Percentiles rank a stretch among this genome's conserved stretches.
These are phyloP conservation scores for Atlantisia rogersi DNA, from an alignment of 2,113 vertebrate species.

Conservation along the genomic window DNA sequence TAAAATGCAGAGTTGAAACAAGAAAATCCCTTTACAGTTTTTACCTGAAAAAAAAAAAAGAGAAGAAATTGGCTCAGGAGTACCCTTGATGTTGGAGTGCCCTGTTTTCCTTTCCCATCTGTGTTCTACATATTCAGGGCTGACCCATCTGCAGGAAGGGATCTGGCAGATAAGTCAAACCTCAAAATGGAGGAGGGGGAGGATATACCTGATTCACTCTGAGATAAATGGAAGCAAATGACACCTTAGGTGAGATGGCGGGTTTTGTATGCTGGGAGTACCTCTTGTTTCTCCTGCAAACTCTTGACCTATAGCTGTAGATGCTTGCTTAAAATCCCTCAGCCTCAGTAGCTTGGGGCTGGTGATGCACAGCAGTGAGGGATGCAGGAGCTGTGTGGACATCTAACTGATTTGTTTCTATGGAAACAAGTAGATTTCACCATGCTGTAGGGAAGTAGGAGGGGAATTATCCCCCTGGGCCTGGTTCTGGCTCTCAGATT, in stretches of 20 bases:
- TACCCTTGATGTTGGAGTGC: background rate
- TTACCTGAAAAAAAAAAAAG: background rate
- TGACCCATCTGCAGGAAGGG: conserved; percentile 8
- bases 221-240: background rate
- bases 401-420: conserved; percentile 70
- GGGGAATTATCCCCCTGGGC: conserved; percentile 24
- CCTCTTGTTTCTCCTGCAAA: background rate
- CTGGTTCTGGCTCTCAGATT: background rate
- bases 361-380: conserved; percentile 21
- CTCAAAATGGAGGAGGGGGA: conserved; percentile 31
- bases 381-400: conserved; percentile 40
- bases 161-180: background rate
- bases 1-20: background rate
- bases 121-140: background rate
- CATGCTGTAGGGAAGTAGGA: conserved; percentile 26
- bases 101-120: background rate
- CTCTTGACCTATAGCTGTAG: background rate
- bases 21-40: background rate
- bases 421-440: conserved; percentile 70
- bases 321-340: background rate
- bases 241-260: background rate
- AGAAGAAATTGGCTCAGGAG: background rate
- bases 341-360: conserved; percentile 6
- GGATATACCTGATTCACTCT: conserved; percentile 35
- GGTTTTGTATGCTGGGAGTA: background rate